Evolutionary conservation across 2,888 invertebrate species (phyloP), one percentile per base, ranked within the genome.

Genomic region (Antitype chi): DNA sequence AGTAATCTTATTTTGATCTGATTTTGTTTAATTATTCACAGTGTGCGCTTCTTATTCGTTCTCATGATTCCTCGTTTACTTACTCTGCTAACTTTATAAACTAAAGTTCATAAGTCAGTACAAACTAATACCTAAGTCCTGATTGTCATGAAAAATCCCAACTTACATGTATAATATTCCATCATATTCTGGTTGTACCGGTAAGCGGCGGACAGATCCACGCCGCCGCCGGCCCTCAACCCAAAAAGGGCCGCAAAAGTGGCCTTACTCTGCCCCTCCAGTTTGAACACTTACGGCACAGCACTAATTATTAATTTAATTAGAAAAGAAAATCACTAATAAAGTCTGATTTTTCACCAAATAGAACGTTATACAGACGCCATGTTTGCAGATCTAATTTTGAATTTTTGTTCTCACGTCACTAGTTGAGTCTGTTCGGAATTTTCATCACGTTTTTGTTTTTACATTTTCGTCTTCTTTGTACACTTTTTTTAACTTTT

Each of bases 81-180:
- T 13, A 47, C 47, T 2, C 47, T 47, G 47, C 13, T 47, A 47
- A 47, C 4, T 32, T 32, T 32, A 32, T 32, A 32, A 32, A 32
- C 32, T 32, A 32, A 3, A 32, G 32, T 32, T 32, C 32, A 32
- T 32, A 32, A 32, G 32, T 32, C 2, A 38, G 38, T 38, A 38
- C 38, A 38, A 3, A 38, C 38, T 38, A 38, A 38, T 38, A 38
- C 38, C 38, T 38, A 49, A 49, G 20, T 52, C 20, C 20, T 23
- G 20, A 52, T 52, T 28, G 28, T 28, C 11, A 32, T 23, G 0
- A 23, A 60, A 20, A 60, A 60, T 11, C 0, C 20, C 23, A 78
- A 95, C 98, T 98, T 98, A 99, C 99, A 99, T 95, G 99, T 99
- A 94, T 99, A 99, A 97, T 99, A 99, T 97, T 99, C 99, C 99